phyloP scores from a whole-genome alignment of 92 coral and sea anemone genomes.

The Pocillopora grandis region DNA sequence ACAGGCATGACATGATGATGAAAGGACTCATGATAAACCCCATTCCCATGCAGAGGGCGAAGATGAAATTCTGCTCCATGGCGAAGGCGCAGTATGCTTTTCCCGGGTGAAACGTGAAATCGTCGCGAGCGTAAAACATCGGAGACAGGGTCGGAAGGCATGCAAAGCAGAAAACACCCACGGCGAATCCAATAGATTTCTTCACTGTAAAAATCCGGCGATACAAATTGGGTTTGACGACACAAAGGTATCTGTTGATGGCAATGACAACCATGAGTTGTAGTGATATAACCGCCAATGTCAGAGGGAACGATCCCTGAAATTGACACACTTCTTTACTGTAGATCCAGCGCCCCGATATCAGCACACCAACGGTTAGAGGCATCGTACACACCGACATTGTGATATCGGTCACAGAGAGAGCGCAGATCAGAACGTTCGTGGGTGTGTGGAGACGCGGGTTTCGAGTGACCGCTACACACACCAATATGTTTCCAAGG shows the following conservation, averaged over 20 bases:
- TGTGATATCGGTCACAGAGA: conserved; percentile 15
- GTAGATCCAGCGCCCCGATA: conserved; percentile 26
- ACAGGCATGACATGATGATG: conserved; percentile 15
- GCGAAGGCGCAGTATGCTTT: conserved; percentile 33
- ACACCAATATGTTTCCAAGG: conserved; percentile 18
- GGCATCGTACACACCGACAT: conserved; percentile 30
- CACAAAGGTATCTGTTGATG: conserved; percentile 22
- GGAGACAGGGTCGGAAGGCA: conserved; percentile 13
- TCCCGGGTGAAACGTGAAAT: conserved; percentile 29
- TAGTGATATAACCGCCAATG: conserved; percentile 11
- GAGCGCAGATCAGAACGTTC: conserved; percentile 15
- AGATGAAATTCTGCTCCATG: conserved; percentile 24
- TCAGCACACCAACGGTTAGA: conserved; percentile 6
- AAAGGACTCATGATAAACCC: conserved; percentile 10
- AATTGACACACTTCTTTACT: neutral
- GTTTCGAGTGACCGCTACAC: conserved; percentile 18
- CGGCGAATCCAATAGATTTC: conserved; percentile 19
- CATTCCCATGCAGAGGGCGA: conserved; percentile 20
- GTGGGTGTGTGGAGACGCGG: conserved; percentile 21
- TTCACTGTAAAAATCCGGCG: conserved; percentile 15
- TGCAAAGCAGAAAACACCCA: neutral
- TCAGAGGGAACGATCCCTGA: conserved; percentile 27
- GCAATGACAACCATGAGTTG: conserved; percentile 17
- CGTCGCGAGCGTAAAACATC: conserved; percentile 16
- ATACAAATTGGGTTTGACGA: conserved; percentile 9